Base-by-base conservation (phyloP, 2,797 vertebrate genomes). In the Acrossocheilus fasciatus region DNA sequence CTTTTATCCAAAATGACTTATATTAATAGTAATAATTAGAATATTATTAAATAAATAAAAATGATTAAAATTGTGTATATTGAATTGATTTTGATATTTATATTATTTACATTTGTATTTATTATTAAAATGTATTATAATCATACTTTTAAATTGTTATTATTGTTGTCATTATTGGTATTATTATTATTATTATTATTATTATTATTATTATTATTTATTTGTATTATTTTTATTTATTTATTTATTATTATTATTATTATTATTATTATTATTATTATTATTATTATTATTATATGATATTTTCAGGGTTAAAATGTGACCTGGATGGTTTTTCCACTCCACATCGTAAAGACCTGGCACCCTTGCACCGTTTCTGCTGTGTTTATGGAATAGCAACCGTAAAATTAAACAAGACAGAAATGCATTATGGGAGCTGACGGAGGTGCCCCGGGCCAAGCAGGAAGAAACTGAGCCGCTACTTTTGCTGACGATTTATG, bases 341-440 rank as follows among this genome's bases (percentile, higher is more conserved):
- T 69, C 18, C 9, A 20, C 36, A 39, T 39, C 6, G 12, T 59
- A 59, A 59, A 20, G 6, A 78, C 52, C 75, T 57, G 75, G 12
- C 59, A 74, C 30, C 15, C 54, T 45, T 34, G 11, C 41, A 64
- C 41, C 2, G 9, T 76, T 30, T 84, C 72, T 66, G 57, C 39
- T 66, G 82, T 66, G 59, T 84, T 84, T 84, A 39, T 41, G 15
- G 59, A 68, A 26, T 26, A 41, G 14, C 39, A 43, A 26, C 36
- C 6, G 11, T 83, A 47, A 73, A 73, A 83, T 83, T 26, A 83
- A 83, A 73, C 50, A 4, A 34, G 59, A 84, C 73, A 66, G 59
- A 84, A 76, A 84, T 76, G 82, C 82, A 84, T 84, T 66, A 76
- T 76, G 73, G 73, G 59, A 75, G 57, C 82, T 84, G 59, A 68